phyloP scores from a whole-genome alignment of 2,797 vertebrate genomes.

The Leptatherina wallacei region DNA sequence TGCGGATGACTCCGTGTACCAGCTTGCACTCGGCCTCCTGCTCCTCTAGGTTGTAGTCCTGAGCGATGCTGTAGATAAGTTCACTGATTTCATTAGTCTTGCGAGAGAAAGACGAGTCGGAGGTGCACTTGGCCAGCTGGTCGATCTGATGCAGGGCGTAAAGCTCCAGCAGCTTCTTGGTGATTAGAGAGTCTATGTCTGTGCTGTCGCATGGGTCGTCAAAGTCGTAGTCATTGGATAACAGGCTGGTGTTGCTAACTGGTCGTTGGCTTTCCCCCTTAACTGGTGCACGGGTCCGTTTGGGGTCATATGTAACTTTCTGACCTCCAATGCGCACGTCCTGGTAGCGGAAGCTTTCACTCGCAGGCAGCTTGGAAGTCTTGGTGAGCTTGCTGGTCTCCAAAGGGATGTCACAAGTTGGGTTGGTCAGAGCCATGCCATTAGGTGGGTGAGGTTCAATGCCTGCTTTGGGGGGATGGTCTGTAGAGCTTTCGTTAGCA shows the following conservation, averaged over 20 bases:
- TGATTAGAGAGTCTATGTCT: slow-evolving; percentile 95
- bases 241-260: slow-evolving; percentile 85
- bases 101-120: slow-evolving; percentile 95
- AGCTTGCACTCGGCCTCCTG: slow-evolving; percentile 97
- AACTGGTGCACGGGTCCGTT: slow-evolving; percentile 71
- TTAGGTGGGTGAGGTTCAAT: slow-evolving; percentile 76
- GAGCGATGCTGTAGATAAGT: slow-evolving; percentile 97
- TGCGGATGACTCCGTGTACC: slow-evolving; percentile 96
- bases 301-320: slow-evolving; percentile 82
- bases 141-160: slow-evolving; percentile 98
- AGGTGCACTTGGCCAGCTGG: slow-evolving; percentile 97
- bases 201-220: slow-evolving; percentile 91
- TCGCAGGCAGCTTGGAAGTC: slow-evolving; percentile 75
- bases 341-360: slow-evolving; percentile 93
- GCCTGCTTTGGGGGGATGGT: slow-evolving; percentile 76
- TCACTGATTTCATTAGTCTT: slow-evolving; percentile 99
- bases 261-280: slow-evolving; percentile 80
- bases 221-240: slow-evolving; percentile 91
- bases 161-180: slow-evolving; percentile 96
- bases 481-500: slow-evolving; percentile 84
- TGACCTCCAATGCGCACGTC: slow-evolving; percentile 92
- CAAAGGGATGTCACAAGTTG: slow-evolving; percentile 78
- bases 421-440: slow-evolving; percentile 76
- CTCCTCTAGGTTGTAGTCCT: slow-evolving; percentile 97
- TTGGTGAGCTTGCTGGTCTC: slow-evolving; percentile 77